These are phyloP conservation scores for Dallia pectoralis DNA, from an alignment of 2,797 vertebrate genomes.

Conservation along the genomic window DNA sequence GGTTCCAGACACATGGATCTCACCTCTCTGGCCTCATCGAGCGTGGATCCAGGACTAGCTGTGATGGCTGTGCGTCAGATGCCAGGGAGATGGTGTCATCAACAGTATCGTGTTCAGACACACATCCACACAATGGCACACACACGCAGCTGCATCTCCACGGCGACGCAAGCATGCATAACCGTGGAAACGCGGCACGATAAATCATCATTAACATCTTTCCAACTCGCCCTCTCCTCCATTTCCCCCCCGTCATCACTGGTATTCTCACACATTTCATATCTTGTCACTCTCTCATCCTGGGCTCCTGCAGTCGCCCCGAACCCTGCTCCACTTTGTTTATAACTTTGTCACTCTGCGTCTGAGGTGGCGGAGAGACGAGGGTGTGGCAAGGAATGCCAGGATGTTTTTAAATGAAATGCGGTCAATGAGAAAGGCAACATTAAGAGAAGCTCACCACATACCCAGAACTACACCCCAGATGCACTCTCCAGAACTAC, in stretches of 20 bases:
- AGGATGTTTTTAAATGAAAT: too few relatives aligned
- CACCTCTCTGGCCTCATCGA: not conserved
- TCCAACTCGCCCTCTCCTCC: not conserved
- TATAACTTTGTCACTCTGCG: too few relatives aligned
- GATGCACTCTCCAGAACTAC: too few relatives aligned
- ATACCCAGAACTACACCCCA: too few relatives aligned
- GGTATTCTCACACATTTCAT: not conserved
- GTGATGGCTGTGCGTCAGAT: not conserved
- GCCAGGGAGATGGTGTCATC: not conserved
- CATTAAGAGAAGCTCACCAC: too few relatives aligned
- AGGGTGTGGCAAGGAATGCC: too few relatives aligned
- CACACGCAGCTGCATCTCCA: not conserved
- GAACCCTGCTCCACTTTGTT: too few relatives aligned
- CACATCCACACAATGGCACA: not conserved
- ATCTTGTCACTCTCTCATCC: not conserved
- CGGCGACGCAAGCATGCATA: not conserved
- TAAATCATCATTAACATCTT: not conserved
- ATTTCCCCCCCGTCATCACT: not conserved
- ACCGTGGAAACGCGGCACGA: not conserved
- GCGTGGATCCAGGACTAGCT: slow-evolving; percentile 1
- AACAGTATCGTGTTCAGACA: not conserved
- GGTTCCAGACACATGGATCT: not conserved
- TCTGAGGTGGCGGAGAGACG: too few relatives aligned
- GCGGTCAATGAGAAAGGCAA: too few relatives aligned
- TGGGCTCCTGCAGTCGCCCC: too few relatives aligned